These are phyloP conservation scores for Thyatira batis DNA, from an alignment of 2,888 invertebrate genomes.

Conservation along the genomic window DNA sequence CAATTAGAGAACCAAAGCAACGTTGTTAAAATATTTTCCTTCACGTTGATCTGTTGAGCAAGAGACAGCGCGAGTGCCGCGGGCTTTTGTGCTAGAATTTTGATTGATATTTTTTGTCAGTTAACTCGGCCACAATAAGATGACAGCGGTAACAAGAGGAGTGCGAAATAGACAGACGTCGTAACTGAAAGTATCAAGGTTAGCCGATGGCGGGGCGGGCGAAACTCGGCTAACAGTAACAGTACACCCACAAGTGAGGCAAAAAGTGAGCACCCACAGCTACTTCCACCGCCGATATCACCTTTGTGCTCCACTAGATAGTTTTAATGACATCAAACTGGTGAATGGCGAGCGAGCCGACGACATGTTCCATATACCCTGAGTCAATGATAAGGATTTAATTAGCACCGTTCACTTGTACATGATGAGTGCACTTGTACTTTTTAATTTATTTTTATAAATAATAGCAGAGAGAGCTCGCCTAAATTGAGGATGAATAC, in stretches of 20 bases:
- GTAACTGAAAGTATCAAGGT: conserved; percentile 82
- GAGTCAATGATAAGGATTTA: conserved; percentile 58
- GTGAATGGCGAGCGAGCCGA: conserved; percentile 62
- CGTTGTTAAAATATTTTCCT: conserved; percentile 54
- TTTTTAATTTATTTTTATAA: conserved; percentile 36
- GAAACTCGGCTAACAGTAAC: conserved; percentile 78
- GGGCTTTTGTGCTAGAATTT: conserved; percentile 81
- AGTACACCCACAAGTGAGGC: conserved; percentile 67
- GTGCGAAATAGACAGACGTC: conserved; percentile 74
- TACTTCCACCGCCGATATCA: conserved; percentile 52
- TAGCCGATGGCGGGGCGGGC: conserved; percentile 68
- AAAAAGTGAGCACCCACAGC: conserved; percentile 68
- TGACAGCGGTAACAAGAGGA: conserved; percentile 79
- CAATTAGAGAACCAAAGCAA: conserved; percentile 40
- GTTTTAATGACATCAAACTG: conserved; percentile 66
- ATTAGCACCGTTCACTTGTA: conserved; percentile 48
- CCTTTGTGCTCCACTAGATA: conserved; percentile 68
- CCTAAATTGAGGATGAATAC: conserved; percentile 44
- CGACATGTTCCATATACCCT: conserved; percentile 50
- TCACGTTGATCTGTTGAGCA: conserved; percentile 58
- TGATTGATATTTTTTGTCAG: conserved; percentile 82
- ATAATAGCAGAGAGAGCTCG: conserved; percentile 53
- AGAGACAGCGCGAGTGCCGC: conserved; percentile 68
- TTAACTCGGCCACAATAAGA: conserved; percentile 80
- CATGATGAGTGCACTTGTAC: conserved; percentile 28